These are phyloP conservation scores for Drosophila bocqueti DNA, from an alignment of 1,140 invertebrate species.

Conservation along the genomic window DNA sequence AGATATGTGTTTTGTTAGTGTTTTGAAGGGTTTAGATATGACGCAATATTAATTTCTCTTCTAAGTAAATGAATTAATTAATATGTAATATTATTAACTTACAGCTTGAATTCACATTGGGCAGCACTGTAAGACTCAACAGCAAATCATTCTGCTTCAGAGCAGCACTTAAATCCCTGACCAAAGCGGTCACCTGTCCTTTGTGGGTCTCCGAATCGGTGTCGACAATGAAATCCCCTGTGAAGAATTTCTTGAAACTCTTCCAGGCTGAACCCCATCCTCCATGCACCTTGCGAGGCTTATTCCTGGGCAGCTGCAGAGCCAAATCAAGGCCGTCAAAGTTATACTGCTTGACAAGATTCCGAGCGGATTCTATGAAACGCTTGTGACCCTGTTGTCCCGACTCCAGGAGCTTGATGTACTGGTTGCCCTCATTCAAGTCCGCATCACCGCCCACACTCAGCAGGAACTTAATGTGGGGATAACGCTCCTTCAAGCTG, in stretches of 20 bases:
- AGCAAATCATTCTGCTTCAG: constrained; percentile 87
- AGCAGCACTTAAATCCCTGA: constrained; percentile 89
- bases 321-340: constrained; percentile 94
- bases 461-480: constrained; percentile 90
- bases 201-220: constrained; percentile 91
- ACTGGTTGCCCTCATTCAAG: constrained; percentile 86
- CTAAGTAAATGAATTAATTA: neutral
- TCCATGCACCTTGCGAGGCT: constrained; percentile 90
- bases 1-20: neutral
- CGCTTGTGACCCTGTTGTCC: constrained; percentile 88
- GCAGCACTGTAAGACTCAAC: constrained; percentile 89
- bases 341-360: constrained; percentile 89
- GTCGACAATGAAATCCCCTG: constrained; percentile 89
- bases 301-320: constrained; percentile 92
- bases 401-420: constrained; percentile 87
- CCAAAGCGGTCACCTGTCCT: constrained; percentile 90
- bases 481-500: constrained; percentile 89
- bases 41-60: neutral
- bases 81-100: constrained; percentile 64
- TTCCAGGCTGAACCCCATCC: constrained; percentile 89
- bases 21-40: neutral
- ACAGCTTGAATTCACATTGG: constrained; percentile 91
- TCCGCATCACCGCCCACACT: constrained; percentile 92
- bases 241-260: constrained; percentile 90
- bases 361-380: constrained; percentile 90